These are phyloP conservation scores for Pollenia amentaria DNA, from an alignment of 2,888 invertebrate species.

Conservation along the genomic window DNA sequence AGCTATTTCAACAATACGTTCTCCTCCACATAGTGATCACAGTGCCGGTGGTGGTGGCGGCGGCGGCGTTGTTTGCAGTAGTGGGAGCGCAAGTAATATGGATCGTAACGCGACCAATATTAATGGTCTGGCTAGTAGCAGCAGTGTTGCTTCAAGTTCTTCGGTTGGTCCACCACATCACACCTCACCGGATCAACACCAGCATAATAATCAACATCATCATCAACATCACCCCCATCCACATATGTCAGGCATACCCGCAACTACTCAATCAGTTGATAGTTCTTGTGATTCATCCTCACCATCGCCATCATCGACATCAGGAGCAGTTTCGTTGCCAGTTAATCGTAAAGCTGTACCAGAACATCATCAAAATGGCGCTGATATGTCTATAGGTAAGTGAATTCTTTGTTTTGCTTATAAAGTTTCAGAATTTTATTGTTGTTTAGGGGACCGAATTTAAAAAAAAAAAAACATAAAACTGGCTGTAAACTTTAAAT, in stretches of 20 bases:
- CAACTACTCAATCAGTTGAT: constrained; percentile 84
- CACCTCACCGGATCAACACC: constrained; percentile 81
- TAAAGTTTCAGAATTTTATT: too few species aligned
- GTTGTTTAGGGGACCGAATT: too few species aligned
- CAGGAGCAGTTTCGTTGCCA: constrained; percentile 81
- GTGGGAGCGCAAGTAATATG: constrained; percentile 69
- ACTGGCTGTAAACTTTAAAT: too few species aligned
- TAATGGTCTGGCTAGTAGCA: constrained; percentile 82
- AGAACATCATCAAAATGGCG: constrained; percentile 85
- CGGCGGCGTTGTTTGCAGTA: constrained; percentile 71
- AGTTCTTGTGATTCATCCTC: constrained; percentile 87
- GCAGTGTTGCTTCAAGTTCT: constrained; percentile 79
- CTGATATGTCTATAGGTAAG: constrained; percentile 82
- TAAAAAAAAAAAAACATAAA: too few species aligned
- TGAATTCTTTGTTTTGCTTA: constrained; percentile 45
- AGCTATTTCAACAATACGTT: constrained; percentile 75
- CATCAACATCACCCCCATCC: constrained; percentile 76
- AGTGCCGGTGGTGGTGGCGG: constrained; percentile 53
- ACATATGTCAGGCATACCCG: constrained; percentile 83
- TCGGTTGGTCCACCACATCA: constrained; percentile 80
- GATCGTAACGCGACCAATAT: constrained; percentile 64
- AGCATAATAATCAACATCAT: constrained; percentile 75
- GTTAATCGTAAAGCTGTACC: constrained; percentile 85
- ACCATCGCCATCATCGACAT: constrained; percentile 85
- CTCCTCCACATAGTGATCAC: constrained; percentile 78